Percentiles rank a stretch among this genome's conserved stretches.
Evolutionary conservation across 2,888 invertebrate species (phyloP).

Genomic region (Cataglyphis altisquamis): DNA sequence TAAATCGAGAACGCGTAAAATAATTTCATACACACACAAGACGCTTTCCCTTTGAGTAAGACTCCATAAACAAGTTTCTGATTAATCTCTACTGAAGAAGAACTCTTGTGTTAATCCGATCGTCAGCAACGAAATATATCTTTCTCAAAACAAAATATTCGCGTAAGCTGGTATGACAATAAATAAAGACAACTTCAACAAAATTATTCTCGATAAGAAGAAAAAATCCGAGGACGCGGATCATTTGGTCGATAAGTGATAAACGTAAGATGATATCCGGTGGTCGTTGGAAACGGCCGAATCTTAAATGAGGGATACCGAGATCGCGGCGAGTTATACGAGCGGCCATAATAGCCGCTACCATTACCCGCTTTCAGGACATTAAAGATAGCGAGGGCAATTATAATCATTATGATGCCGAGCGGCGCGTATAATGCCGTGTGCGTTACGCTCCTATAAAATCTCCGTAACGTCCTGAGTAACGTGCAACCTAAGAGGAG

Average conservation of each 20-base stretch:
- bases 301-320: constrained; percentile 81
- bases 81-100: not conserved
- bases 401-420: constrained; percentile 82
- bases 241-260: constrained; percentile 33
- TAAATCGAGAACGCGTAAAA: not conserved
- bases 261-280: constrained; percentile 34
- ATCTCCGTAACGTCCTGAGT: constrained; percentile 59
- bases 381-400: constrained; percentile 84
- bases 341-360: constrained; percentile 83
- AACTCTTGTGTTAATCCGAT: not conserved
- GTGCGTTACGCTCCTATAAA: constrained; percentile 76
- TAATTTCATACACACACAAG: not conserved
- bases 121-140: not conserved
- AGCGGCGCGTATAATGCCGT: constrained; percentile 64
- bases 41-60: not conserved
- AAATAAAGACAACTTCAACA: not conserved
- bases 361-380: constrained; percentile 81
- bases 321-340: constrained; percentile 82
- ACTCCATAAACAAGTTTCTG: not conserved
- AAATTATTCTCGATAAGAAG: constrained; percentile 23
- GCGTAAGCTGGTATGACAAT: not conserved
- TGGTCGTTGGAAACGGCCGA: constrained; percentile 24
- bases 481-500: constrained; percentile 33
- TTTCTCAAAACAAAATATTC: not conserved
- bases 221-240: constrained; percentile 51